phyloP scores from a whole-genome alignment of 2,113 vertebrate genomes.

The Syrmaticus mikado region DNA sequence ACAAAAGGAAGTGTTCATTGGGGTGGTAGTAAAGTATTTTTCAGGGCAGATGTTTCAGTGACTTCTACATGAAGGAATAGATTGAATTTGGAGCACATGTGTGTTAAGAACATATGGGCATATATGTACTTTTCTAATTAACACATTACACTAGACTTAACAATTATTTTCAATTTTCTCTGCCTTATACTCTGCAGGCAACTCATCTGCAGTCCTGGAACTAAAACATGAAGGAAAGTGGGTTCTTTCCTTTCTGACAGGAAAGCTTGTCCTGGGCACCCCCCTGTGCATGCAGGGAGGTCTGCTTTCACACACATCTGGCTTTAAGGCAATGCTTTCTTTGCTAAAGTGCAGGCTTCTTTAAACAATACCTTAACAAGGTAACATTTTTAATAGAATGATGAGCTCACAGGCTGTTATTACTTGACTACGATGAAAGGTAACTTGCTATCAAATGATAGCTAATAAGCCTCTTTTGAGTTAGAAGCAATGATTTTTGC shows the following conservation, averaged over 20 bases:
- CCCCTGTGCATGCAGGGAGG: not conserved
- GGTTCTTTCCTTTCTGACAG: not conserved
- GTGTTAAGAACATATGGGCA: not conserved
- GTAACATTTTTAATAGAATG: not conserved
- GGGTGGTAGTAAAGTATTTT: not conserved
- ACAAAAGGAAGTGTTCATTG: not conserved
- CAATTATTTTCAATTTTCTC: not conserved
- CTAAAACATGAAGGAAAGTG: not conserved
- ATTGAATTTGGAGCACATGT: not conserved
- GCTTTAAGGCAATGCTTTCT: not conserved
- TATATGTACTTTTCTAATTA: not conserved
- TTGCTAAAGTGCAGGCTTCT: not conserved
- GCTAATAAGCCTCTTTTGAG: not conserved
- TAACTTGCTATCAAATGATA: not conserved
- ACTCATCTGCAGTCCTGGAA: not conserved
- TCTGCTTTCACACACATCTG: rapidly evolving
- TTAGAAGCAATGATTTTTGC: not conserved
- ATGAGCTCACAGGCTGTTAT: not conserved
- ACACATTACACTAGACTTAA: not conserved
- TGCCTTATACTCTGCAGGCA: not conserved
- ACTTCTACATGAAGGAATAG: not conserved
- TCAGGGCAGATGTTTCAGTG: not conserved
- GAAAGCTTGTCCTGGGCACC: not conserved
- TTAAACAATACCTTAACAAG: not conserved
- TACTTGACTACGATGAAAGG: not conserved